Percentiles rank a stretch among this genome's conserved stretches.
phyloP scores from a whole-genome alignment of 2,888 invertebrate genomes.

The Blera fallax region DNA sequence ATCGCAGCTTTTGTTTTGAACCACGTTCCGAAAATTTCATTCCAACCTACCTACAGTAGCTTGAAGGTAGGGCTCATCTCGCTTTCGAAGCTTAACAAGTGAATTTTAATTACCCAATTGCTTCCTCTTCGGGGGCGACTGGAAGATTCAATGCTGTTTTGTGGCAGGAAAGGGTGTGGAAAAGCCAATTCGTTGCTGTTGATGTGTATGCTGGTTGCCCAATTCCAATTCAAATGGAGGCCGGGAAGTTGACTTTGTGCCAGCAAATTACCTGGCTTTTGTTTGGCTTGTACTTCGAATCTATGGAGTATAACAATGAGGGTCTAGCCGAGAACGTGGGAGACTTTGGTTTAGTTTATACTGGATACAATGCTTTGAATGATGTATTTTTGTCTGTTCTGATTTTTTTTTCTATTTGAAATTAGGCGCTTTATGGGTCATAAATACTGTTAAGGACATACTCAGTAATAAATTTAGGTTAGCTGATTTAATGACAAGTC shows the following conservation, averaged over 20 bases:
- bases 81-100: neutral
- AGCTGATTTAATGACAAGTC: neutral
- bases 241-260: constrained; percentile 53
- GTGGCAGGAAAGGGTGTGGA: constrained; percentile 64
- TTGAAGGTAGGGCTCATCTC: constrained; percentile 20
- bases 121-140: neutral
- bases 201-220: constrained; percentile 28
- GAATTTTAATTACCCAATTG: constrained; percentile 53
- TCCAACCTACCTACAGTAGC: neutral
- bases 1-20: neutral
- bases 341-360: neutral
- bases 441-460: neutral
- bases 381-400: neutral
- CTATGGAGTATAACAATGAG: constrained; percentile 22
- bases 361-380: constrained; percentile 1
- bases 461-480: neutral
- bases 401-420: neutral
- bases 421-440: neutral
- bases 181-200: constrained; percentile 17
- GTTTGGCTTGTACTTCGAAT: constrained; percentile 14
- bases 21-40: neutral
- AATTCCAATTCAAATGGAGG: constrained; percentile 53
- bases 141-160: constrained; percentile 24
- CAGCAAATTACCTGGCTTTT: constrained; percentile 39
- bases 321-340: constrained; percentile 9